These are phyloP conservation scores for Oxyteleia sp. DNA, from an alignment of 2,888 invertebrate genomes.

Conservation along the genomic window DNA sequence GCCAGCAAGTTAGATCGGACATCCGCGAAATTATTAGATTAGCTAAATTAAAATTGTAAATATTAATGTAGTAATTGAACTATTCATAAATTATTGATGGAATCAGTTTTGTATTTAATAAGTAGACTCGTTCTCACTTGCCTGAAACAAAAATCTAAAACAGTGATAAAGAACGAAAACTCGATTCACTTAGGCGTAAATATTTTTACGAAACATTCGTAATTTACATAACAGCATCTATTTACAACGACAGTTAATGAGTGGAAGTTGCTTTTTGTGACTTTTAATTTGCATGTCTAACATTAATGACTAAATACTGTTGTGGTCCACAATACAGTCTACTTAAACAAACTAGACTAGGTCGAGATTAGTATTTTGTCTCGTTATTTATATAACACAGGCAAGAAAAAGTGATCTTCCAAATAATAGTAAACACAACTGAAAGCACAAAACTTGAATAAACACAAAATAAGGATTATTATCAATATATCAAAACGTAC, in stretches of 20 bases:
- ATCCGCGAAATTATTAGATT: constrained; percentile 43
- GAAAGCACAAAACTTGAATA: background rate
- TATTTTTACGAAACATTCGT: background rate
- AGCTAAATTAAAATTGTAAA: constrained; percentile 4
- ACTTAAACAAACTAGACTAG: constrained; percentile 22
- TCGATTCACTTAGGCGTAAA: background rate
- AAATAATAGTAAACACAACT: constrained; percentile 8
- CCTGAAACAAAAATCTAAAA: no score
- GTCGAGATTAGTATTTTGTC: constrained; percentile 6
- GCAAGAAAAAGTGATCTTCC: constrained; percentile 17
- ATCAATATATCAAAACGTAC: background rate
- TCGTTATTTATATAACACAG: constrained; percentile 5
- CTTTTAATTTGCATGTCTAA: constrained; percentile 13
- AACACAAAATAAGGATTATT: background rate
- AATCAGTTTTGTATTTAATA: constrained; percentile 9
- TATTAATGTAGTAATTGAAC: no score
- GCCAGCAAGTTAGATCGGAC: constrained; percentile 25
- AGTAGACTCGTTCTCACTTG: background rate
- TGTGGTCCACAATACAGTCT: constrained; percentile 21
- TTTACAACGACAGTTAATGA: constrained; percentile 7
- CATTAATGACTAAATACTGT: constrained; percentile 29
- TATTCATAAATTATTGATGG: constrained; percentile 7
- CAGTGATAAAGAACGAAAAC: background rate
- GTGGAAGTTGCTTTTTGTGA: constrained; percentile 2
- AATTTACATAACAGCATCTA: constrained; percentile 17